A percentile compares a stretch with the other conserved stretches of the same genome.
These are phyloP conservation scores for Aphaenogaster rudis DNA, from an alignment of 1,140 invertebrate genomes.

Conservation along the genomic window DNA sequence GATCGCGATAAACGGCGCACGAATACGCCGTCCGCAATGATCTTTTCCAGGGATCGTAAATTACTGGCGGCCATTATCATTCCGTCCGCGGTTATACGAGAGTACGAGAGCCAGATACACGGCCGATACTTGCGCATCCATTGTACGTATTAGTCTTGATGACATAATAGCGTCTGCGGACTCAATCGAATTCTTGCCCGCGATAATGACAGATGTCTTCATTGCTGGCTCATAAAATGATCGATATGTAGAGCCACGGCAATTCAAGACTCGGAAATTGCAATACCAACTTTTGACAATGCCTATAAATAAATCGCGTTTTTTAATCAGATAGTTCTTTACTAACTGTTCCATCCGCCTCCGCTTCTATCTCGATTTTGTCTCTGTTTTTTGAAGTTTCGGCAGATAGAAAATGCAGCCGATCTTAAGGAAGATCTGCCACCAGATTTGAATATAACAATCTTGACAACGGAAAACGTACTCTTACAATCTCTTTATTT, in stretches of 20 bases:
- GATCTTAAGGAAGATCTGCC: too few species aligned
- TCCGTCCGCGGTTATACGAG: conserved; percentile 71
- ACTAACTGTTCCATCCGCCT: background rate
- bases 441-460: too few species aligned
- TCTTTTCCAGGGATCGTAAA: conserved; percentile 69
- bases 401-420: too few species aligned
- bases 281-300: background rate
- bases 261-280: background rate
- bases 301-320: background rate
- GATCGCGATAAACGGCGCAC: conserved; percentile 54
- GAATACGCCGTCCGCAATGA: conserved; percentile 42
- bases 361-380: too few species aligned
- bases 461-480: too few species aligned
- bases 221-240: conserved; percentile 38
- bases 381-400: too few species aligned
- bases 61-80: conserved; percentile 66
- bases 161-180: conserved; percentile 63
- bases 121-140: conserved; percentile 56
- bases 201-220: conserved; percentile 70
- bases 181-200: conserved; percentile 42
- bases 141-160: conserved; percentile 70
- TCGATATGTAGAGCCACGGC: background rate
- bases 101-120: conserved; percentile 54
- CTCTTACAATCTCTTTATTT: too few species aligned
- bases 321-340: background rate